Evolutionary conservation across 2,888 invertebrate genomes (phyloP).

Genomic region (Podabrus alpinus): DNA sequence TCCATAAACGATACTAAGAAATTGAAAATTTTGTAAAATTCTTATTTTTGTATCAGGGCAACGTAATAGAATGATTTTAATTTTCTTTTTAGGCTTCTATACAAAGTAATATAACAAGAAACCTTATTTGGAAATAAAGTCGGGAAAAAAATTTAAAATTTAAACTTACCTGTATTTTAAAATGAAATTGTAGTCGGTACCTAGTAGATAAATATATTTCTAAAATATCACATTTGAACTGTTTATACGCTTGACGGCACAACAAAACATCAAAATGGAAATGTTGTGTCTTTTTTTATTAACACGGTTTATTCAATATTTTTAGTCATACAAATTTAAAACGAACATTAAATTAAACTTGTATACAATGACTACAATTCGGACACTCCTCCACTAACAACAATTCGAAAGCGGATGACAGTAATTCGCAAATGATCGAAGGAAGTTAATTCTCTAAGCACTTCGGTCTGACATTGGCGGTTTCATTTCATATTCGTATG

Average conservation of each 20-base stretch:
- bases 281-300: neutral
- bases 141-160: neutral
- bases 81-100: too few relatives aligned
- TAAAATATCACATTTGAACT: neutral
- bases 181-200: neutral
- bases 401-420: constrained; percentile 30
- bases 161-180: neutral
- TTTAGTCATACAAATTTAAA: neutral
- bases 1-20: neutral
- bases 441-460: neutral
- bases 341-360: constrained; percentile 14
- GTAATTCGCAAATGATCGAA: constrained; percentile 24
- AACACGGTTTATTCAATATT: neutral
- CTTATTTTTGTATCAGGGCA: neutral
- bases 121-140: too few relatives aligned
- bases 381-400: constrained; percentile 23
- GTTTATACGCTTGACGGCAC: neutral
- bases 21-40: neutral
- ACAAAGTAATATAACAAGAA: too few relatives aligned
- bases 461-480: neutral
- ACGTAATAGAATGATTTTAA: neutral
- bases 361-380: constrained; percentile 21
- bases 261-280: neutral
- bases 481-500: neutral
- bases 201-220: neutral